Evolutionary conservation across 1,140 invertebrate species (phyloP).

Genomic region (Trichoplusia ni): DNA sequence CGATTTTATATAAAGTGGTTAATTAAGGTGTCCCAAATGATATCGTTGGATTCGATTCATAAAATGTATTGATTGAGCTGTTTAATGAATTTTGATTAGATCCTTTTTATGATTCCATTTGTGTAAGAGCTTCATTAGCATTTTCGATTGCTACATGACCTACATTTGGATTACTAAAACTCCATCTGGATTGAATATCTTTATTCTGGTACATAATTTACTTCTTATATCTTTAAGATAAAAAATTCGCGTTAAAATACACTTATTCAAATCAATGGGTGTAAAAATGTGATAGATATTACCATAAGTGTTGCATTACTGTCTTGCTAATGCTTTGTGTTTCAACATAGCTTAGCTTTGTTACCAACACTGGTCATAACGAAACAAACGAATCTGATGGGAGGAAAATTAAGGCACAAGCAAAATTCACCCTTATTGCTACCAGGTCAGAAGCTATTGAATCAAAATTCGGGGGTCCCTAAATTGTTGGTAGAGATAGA

Average conservation of each 20-base stretch:
- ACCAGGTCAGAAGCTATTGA: background rate
- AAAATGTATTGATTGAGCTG: background rate
- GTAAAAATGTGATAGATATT: conserved; percentile 34
- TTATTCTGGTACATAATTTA: too few relatives aligned
- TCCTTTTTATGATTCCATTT: background rate
- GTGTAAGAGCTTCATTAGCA: background rate
- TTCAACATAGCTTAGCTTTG: conserved; percentile 56
- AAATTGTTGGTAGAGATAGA: conserved; percentile 30
- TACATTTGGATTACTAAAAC: too few relatives aligned
- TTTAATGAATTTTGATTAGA: conserved; percentile 1
- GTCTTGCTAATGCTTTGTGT: conserved; percentile 52
- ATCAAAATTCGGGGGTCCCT: background rate
- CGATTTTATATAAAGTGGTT: conserved; percentile 26
- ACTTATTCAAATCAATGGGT: background rate
- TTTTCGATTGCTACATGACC: too few relatives aligned
- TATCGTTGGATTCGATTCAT: background rate
- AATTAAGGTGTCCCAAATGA: conserved; percentile 38
- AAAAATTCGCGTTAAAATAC: too few relatives aligned
- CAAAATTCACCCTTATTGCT: conserved; percentile 31
- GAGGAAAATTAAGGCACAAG: background rate
- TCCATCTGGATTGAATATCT: too few relatives aligned
- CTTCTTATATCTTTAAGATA: too few relatives aligned
- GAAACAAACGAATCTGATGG: conserved; percentile 18
- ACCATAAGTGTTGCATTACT: conserved; percentile 52
- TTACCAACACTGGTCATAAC: conserved; percentile 53